phyloP scores from a whole-genome alignment of 2,797 vertebrate genomes.

The Pipistrellus nathusii region DNA sequence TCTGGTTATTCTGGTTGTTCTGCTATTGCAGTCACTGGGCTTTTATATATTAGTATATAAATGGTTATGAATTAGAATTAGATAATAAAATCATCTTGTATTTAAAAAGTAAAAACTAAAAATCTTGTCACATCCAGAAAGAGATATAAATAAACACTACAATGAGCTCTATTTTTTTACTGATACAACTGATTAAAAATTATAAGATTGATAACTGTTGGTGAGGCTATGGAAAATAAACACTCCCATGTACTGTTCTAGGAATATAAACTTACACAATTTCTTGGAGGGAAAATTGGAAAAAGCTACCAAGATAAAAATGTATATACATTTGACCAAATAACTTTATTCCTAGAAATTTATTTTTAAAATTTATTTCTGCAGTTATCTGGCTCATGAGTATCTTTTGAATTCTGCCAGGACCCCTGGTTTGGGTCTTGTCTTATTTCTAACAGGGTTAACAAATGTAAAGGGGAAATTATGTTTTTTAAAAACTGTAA shows the following conservation, averaged over 20 bases:
- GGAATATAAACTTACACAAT: neutral
- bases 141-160: neutral
- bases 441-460: too few species aligned
- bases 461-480: neutral
- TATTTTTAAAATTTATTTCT: neutral
- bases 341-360: conserved; percentile 24
- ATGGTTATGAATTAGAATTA: neutral
- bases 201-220: conserved; percentile 1
- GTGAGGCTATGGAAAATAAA: neutral
- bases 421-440: too few species aligned
- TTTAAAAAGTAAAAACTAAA: conserved; percentile 8
- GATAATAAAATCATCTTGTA: conserved; percentile 2
- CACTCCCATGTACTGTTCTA: neutral
- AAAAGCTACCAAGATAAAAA: conserved; percentile 26
- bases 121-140: conserved; percentile 11
- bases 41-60: neutral
- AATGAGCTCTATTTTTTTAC: conserved; percentile 5
- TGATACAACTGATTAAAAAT: neutral
- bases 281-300: neutral
- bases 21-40: too few species aligned
- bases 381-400: too few species aligned
- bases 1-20: too few species aligned
- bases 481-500: neutral
- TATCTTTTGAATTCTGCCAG: too few species aligned
- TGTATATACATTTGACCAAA: neutral